Percentiles rank a stretch among this genome's conserved stretches.
phyloP scores from a whole-genome alignment of 2,888 invertebrate species.

The Hyposoter didymator region DNA sequence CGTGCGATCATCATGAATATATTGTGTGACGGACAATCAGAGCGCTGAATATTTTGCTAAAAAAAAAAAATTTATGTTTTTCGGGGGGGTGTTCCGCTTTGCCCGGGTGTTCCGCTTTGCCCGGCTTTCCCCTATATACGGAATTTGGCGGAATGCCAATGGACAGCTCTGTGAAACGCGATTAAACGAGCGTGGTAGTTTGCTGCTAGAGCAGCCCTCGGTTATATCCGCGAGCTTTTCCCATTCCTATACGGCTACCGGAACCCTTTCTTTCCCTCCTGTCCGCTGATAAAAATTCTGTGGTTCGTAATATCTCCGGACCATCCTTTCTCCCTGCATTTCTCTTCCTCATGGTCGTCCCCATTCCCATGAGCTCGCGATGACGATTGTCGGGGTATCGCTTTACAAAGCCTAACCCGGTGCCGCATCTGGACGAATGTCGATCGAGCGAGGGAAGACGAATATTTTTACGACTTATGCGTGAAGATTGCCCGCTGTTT shows the following conservation, averaged over 20 bases:
- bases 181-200: conserved; percentile 63
- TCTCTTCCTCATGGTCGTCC: background rate
- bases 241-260: conserved; percentile 50
- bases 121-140: too few species aligned
- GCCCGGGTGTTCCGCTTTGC: too few species aligned
- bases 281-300: conserved; percentile 66
- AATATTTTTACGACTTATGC: background rate
- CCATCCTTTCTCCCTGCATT: background rate
- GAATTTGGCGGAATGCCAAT: conserved; percentile 71
- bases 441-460: background rate
- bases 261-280: conserved; percentile 51
- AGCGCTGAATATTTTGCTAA: too few species aligned
- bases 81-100: too few species aligned
- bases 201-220: conserved; percentile 2
- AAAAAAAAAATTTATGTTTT: too few species aligned
- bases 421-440: conserved; percentile 1
- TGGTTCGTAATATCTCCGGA: conserved; percentile 58
- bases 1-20: too few species aligned
- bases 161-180: conserved; percentile 68
- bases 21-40: too few species aligned
- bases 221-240: conserved; percentile 40
- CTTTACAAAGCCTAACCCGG: conserved; percentile 70
- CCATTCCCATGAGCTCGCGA: conserved; percentile 26
- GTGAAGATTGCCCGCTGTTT: conserved; percentile 7
- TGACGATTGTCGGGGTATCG: conserved; percentile 64